phyloP scores from a whole-genome alignment of 2,113 vertebrate genomes.

The Chionis minor region DNA sequence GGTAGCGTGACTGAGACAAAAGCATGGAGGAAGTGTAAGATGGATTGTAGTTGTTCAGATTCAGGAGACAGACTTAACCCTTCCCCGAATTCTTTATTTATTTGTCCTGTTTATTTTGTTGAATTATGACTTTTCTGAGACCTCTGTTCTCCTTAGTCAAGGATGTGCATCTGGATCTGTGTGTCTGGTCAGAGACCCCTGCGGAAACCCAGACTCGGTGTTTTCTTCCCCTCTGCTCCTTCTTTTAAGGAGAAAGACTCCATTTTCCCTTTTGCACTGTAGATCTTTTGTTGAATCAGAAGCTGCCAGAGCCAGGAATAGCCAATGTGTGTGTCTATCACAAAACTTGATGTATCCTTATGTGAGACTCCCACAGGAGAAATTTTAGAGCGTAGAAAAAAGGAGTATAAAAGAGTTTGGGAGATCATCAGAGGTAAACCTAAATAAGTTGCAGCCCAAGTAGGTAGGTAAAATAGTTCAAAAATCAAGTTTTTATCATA shows the following conservation, averaged over 20 bases:
- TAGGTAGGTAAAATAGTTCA: neutral
- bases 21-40: neutral
- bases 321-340: neutral
- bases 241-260: neutral
- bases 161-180: neutral
- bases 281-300: neutral
- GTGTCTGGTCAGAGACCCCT: neutral
- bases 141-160: neutral
- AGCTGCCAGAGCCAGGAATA: neutral
- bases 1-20: too few relatives aligned
- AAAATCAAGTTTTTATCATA: neutral
- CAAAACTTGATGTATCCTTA: neutral
- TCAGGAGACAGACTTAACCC: neutral
- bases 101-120: neutral
- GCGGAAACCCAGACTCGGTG: rapidly evolving
- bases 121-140: neutral
- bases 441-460: neutral
- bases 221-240: neutral
- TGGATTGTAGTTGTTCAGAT: neutral
- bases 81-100: neutral
- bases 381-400: neutral
- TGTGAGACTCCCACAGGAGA: neutral
- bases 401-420: neutral
- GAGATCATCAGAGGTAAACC: neutral
- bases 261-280: neutral